Base-by-base conservation (phyloP, 2,888 invertebrate species). In the Lingula anatina region DNA sequence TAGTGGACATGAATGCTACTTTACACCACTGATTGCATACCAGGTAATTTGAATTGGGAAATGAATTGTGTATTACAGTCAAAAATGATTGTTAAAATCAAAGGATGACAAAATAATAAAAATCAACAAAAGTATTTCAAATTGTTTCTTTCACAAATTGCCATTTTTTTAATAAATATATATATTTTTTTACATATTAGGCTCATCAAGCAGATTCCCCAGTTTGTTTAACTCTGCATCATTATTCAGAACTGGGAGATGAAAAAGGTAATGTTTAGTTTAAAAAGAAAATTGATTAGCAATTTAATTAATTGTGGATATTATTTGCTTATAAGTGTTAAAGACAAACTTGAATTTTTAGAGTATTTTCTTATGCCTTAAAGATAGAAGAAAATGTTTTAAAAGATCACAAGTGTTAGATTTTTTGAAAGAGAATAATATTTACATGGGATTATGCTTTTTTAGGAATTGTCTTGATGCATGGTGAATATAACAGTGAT, bases 381-480 rank as follows among this genome's bases (percentile, higher is more conserved):
- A n/a, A n/a, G n/a, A n/a, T n/a, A n/a, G n/a, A n/a, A n/a, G n/a
- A n/a, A n/a, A n/a, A n/a, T n/a, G n/a, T n/a, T n/a, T n/a, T n/a
- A n/a, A n/a, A n/a, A n/a, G n/a, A n/a, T n/a, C n/a, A n/a, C n/a
- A n/a, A n/a, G n/a, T n/a, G n/a, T n/a, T n/a, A n/a, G n/a, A n/a
- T n/a, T n/a, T n/a, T n/a, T n/a, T n/a, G n/a, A n/a, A n/a, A n/a
- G n/a, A n/a, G n/a, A n/a, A n/a, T n/a, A n/a, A n/a, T n/a, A n/a
- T n/a, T n/a, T n/a, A n/a, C n/a, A n/a, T n/a, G n/a, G n/a, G n/a
- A n/a, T n/a, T n/a, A n/a, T n/a, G n/a, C n/a, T 38, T 24, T 54
- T 56, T n/a, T 49, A 73, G 73, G 66, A 23, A 59, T 74, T 44
- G 71, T 72, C 2, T 49, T 74, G 42, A 73, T 74, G 73, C 61